Evolutionary conservation across 1,140 invertebrate genomes (phyloP).

Genomic region (Pseudobourletiella spinata): DNA sequence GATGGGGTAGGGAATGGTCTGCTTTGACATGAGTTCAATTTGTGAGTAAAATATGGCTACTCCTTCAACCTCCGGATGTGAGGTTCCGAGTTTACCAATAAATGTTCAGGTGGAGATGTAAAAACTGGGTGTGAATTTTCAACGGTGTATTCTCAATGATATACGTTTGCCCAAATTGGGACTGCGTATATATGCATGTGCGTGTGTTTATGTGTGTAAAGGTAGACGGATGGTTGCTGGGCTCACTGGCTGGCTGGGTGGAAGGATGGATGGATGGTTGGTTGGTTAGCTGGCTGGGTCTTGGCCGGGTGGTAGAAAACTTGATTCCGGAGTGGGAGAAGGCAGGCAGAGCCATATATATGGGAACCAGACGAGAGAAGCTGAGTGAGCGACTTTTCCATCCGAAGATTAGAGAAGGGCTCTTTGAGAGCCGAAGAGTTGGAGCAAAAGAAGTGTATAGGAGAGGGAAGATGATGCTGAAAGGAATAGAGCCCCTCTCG

Average conservation of each 20-base stretch:
- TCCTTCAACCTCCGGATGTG: too few species aligned
- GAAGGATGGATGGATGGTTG: not conserved
- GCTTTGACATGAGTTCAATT: too few species aligned
- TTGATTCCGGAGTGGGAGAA: not conserved
- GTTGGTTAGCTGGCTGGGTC: not conserved
- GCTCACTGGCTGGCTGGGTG: too few species aligned
- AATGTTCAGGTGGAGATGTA: too few species aligned
- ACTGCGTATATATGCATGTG: too few species aligned
- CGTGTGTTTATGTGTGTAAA: too few species aligned
- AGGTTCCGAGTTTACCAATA: too few species aligned
- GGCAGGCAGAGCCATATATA: not conserved
- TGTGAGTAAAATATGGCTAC: too few species aligned
- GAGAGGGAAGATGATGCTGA: conserved; percentile 6
- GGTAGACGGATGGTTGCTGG: not conserved
- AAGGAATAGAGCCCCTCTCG: conserved; percentile 3
- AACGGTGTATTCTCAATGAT: not conserved
- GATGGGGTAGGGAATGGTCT: too few species aligned
- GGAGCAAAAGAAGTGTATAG: not conserved
- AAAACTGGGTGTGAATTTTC: conserved; percentile 1
- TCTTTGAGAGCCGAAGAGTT: conserved; percentile 1
- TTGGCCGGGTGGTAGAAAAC: not conserved
- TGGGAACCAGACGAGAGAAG: not conserved
- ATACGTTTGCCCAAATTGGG: not conserved
- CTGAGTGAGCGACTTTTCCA: conserved; percentile 13
- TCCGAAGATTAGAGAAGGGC: conserved; percentile 15